Conservation (phyloP, 2,797 vertebrate genomes). For the Heterohyrax brucei region DNA sequence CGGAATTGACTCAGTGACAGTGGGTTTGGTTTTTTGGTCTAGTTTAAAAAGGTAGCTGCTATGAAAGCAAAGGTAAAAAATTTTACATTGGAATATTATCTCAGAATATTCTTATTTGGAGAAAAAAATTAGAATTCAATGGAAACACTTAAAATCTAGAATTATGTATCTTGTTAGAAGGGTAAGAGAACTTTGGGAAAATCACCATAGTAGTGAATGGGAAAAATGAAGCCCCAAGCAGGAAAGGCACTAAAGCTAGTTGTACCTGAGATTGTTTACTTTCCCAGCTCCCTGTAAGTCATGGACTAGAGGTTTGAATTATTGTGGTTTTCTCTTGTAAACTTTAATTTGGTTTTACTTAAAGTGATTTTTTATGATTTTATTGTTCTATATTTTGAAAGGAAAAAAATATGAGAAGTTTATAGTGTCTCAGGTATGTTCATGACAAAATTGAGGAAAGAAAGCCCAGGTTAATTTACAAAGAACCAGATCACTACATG, state of each 20-base stretch:
- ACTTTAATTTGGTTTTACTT: background rate
- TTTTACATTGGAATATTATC: constrained; percentile 41
- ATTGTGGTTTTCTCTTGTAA: background rate
- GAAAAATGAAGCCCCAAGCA: background rate
- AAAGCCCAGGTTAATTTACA: constrained; percentile 8
- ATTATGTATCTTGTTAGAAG: background rate
- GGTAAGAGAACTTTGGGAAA: background rate
- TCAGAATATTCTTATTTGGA: constrained; percentile 17
- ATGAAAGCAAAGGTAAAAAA: background rate
- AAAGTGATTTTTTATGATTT: background rate
- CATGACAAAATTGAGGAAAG: background rate
- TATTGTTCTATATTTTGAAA: constrained; percentile 17
- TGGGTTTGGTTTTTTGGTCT: background rate
- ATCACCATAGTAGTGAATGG: background rate
- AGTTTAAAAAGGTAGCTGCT: background rate
- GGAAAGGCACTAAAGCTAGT: background rate
- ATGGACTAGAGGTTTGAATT: background rate
- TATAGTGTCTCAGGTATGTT: constrained; percentile 29
- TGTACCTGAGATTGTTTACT: background rate
- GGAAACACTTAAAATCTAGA: background rate
- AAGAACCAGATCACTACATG: background rate
- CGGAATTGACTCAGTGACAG: too few relatives aligned
- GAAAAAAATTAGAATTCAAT: constrained; percentile 57
- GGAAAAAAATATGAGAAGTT: background rate
- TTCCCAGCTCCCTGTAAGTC: background rate